A percentile compares a stretch with the other conserved stretches of the same genome.
Conservation (phyloP, 1,140 invertebrate species). For the Calliphora vicina region DNA sequence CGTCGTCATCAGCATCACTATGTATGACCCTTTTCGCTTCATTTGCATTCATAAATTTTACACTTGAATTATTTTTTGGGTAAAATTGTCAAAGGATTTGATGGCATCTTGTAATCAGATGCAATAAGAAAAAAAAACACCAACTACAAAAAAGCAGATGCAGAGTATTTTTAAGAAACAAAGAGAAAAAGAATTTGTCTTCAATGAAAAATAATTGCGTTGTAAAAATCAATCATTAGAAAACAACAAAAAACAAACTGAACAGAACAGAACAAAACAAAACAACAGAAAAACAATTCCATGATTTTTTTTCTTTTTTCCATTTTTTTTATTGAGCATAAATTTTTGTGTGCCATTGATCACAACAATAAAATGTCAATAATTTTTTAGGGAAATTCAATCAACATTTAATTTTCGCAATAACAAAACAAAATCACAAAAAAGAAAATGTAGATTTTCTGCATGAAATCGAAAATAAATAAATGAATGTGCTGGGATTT, state of each 20-base stretch:
- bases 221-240: slow-evolving; percentile 14
- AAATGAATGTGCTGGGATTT: too few species aligned
- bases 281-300: neutral
- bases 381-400: neutral
- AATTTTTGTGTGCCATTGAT: neutral
- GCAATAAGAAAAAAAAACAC: neutral
- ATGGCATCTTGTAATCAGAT: slow-evolving; percentile 20
- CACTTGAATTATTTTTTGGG: slow-evolving; percentile 28
- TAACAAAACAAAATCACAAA: too few species aligned
- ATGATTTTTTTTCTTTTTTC: neutral
- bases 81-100: slow-evolving; percentile 26
- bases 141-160: neutral
- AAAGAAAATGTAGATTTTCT: too few species aligned
- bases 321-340: neutral
- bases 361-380: neutral
- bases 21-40: slow-evolving; percentile 23
- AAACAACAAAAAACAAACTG: neutral
- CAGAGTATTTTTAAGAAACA: too few species aligned
- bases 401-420: neutral
- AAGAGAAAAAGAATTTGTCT: neutral
- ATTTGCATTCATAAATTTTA: slow-evolving; percentile 28
- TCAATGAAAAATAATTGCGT: slow-evolving; percentile 5
- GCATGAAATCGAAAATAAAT: too few species aligned
- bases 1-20: neutral
- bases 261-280: neutral